A percentile compares a stretch with the other conserved stretches of the same genome.
Evolutionary conservation across 2,888 invertebrate species (phyloP).

Genomic region (Entomobrya multifasciata): DNA sequence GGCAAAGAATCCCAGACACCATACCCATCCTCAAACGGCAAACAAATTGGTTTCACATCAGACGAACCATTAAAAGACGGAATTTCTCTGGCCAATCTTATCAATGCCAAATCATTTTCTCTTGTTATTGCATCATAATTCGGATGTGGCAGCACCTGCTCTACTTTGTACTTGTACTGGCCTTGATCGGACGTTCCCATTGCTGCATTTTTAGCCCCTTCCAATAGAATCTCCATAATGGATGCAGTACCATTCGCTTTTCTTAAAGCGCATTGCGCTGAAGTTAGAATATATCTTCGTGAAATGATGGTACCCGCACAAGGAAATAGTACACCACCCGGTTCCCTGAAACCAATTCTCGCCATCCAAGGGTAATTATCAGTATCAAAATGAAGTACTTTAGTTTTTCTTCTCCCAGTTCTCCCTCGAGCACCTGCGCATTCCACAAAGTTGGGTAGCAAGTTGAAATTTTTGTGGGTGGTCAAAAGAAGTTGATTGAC

Average conservation of each 20-base stretch:
- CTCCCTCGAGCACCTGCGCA: constrained; percentile 66
- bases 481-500: constrained; percentile 72
- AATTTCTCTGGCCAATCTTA: constrained; percentile 67
- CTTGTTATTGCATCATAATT: constrained; percentile 68
- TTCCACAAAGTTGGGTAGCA: constrained; percentile 71
- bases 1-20: constrained; percentile 74
- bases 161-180: constrained; percentile 68
- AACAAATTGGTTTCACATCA: constrained; percentile 74
- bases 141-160: constrained; percentile 72
- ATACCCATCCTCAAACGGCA: constrained; percentile 76
- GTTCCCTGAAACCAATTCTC: constrained; percentile 65
- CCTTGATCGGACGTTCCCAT: constrained; percentile 35
- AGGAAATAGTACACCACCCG: constrained; percentile 59
- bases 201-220: constrained; percentile 45
- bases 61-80: constrained; percentile 57
- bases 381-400: constrained; percentile 68
- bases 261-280: constrained; percentile 65
- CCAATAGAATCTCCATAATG: constrained; percentile 68
- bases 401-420: constrained; percentile 58
- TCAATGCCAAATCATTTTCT: constrained; percentile 77
- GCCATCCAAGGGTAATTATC: constrained; percentile 74
- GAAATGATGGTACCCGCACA: constrained; percentile 73
- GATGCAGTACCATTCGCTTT: constrained; percentile 3
- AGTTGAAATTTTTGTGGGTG: constrained; percentile 70
- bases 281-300: constrained; percentile 68